These are phyloP conservation scores for Plebejus melissa DNA, from an alignment of 2,888 invertebrate genomes.

Conservation along the genomic window DNA sequence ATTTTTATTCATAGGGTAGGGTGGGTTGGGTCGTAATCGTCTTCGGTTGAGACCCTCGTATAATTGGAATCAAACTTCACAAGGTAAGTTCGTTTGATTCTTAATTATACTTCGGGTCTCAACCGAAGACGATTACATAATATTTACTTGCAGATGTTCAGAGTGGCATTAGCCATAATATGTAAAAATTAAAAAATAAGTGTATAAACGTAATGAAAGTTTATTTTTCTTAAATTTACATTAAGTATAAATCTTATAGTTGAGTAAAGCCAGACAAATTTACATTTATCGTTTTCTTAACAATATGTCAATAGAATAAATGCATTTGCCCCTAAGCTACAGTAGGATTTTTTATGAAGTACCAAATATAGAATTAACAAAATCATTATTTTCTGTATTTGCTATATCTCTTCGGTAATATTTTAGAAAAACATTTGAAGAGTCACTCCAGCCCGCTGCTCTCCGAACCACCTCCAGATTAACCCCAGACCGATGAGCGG, in stretches of 20 bases:
- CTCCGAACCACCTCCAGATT: not conserved
- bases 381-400: too few relatives aligned
- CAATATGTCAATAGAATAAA: too few relatives aligned
- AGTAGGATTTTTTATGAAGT: too few relatives aligned
- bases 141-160: not conserved
- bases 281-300: too few relatives aligned
- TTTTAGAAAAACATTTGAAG: not conserved
- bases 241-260: too few relatives aligned
- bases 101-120: slow-evolving; percentile 2
- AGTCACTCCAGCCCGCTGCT: not conserved
- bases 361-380: too few relatives aligned
- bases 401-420: not conserved
- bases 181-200: too few relatives aligned
- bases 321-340: too few relatives aligned
- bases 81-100: slow-evolving; percentile 15
- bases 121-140: not conserved
- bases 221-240: too few relatives aligned
- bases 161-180: too few relatives aligned
- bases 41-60: slow-evolving; percentile 1
- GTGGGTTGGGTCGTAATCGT: not conserved
- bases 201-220: too few relatives aligned
- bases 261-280: too few relatives aligned
- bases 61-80: slow-evolving; percentile 11
- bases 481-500: not conserved
- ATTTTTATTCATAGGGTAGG: not conserved